Evolutionary conservation across 1,140 invertebrate species (phyloP).

Genomic region (Drosophila tristis): DNA sequence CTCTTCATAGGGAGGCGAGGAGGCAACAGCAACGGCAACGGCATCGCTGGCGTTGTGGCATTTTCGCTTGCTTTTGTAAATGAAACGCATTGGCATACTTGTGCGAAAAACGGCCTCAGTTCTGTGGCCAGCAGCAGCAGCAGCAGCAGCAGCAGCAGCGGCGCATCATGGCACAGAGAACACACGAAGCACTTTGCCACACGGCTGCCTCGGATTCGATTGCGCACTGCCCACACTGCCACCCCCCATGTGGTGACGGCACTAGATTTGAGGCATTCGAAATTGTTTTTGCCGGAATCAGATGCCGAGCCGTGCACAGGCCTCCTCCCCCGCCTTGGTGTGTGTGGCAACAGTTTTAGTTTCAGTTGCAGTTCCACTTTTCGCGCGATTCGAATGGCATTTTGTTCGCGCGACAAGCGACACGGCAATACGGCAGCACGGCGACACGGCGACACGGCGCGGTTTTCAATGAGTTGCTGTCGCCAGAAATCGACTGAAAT

Average conservation of each 20-base stretch:
- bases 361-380: conserved; percentile 9
- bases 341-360: conserved; percentile 4
- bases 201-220: conserved; percentile 25
- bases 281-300: conserved; percentile 45
- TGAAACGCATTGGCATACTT: conserved; percentile 58
- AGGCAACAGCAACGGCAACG: neutral
- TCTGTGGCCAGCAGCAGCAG: conserved; percentile 11
- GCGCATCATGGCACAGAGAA: neutral
- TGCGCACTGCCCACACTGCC: conserved; percentile 18
- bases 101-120: conserved; percentile 31
- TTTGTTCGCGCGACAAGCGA: conserved; percentile 8
- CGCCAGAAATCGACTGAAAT: conserved; percentile 32
- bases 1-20: no score
- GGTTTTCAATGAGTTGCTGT: conserved; percentile 42
- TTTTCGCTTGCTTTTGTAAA: conserved; percentile 56
- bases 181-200: conserved; percentile 11
- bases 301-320: conserved; percentile 2
- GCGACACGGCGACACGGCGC: neutral
- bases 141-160: conserved; percentile 4
- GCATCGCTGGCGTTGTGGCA: conserved; percentile 7
- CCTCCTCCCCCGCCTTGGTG: neutral
- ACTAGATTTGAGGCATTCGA: conserved; percentile 21
- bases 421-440: conserved; percentile 19
- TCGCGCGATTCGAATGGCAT: conserved; percentile 56
- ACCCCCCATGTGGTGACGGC: conserved; percentile 3